A percentile compares a stretch with the other conserved stretches of the same genome.
Evolutionary conservation across 1,140 invertebrate genomes (phyloP).

Genomic region (Rhyacophila brunnea): DNA sequence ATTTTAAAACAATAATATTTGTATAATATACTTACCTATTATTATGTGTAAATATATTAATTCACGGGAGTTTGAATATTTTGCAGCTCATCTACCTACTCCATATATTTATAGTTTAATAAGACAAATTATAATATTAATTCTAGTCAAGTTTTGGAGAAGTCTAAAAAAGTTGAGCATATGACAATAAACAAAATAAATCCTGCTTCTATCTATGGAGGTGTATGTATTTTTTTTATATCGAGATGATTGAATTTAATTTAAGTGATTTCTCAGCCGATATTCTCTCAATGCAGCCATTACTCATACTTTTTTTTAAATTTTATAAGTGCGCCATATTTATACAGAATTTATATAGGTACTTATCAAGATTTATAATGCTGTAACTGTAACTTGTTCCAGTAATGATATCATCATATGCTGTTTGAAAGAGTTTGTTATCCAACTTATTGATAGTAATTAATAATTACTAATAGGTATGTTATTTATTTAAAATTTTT

Average conservation of each 20-base stretch:
- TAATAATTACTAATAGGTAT: not conserved
- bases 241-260: not conserved
- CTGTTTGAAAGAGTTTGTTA: slow-evolving; percentile 4
- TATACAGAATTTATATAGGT: slow-evolving; percentile 18
- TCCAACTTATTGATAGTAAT: slow-evolving; percentile 3
- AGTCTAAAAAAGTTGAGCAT: slow-evolving; percentile 18
- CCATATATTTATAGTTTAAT: slow-evolving; percentile 11
- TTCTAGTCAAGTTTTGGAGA: slow-evolving; percentile 29
- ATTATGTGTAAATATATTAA: slow-evolving; percentile 14
- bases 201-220: not conserved
- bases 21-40: too few relatives aligned
- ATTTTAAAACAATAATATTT: too few relatives aligned
- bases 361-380: not conserved
- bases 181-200: slow-evolving; percentile 35
- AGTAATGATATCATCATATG: slow-evolving; percentile 2
- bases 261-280: not conserved
- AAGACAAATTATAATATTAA: slow-evolving; percentile 15
- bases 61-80: not conserved
- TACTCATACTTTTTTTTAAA: not conserved
- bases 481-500: not conserved
- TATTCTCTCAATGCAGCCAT: too few relatives aligned
- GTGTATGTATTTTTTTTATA: slow-evolving; percentile 16
- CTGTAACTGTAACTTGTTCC: slow-evolving; percentile 1
- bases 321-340: slow-evolving; percentile 21
- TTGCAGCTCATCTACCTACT: slow-evolving; percentile 8